Evolutionary conservation across 2,797 vertebrate genomes (phyloP).

Genomic region (Nothura maculosa): DNA sequence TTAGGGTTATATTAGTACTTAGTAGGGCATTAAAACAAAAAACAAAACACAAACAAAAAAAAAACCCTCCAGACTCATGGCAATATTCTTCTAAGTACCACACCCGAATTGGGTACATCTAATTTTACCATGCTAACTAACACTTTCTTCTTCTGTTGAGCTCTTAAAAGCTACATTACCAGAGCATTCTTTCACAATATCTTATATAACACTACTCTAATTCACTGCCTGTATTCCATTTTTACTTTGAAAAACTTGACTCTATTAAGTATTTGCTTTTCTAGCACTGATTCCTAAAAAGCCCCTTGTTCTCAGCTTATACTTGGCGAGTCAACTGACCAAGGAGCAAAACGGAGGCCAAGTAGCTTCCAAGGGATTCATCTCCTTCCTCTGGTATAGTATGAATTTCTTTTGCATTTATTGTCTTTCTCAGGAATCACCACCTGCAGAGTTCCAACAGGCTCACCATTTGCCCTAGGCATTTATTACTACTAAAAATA

Average conservation of each 20-base stretch:
- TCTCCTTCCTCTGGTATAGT: neutral
- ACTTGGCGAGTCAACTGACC: neutral
- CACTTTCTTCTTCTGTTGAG: neutral
- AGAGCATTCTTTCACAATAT: neutral
- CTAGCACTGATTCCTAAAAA: neutral
- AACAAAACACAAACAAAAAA: neutral
- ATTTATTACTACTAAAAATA: neutral
- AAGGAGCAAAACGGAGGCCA: neutral
- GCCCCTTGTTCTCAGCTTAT: neutral
- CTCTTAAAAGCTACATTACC: neutral
- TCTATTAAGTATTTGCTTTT: neutral
- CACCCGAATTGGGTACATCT: neutral
- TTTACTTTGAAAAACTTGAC: neutral
- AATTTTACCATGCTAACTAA: neutral
- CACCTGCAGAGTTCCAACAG: neutral
- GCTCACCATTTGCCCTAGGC: neutral
- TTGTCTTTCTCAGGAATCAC: neutral
- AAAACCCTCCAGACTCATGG: rapidly evolving
- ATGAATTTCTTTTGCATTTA: neutral
- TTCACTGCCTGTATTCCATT: neutral
- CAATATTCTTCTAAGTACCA: neutral
- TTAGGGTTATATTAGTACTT: neutral
- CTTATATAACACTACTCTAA: neutral
- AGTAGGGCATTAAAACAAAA: neutral
- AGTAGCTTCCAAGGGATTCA: neutral